phyloP scores from a whole-genome alignment of 1,140 invertebrate species.

The Temnothorax longispinosus region DNA sequence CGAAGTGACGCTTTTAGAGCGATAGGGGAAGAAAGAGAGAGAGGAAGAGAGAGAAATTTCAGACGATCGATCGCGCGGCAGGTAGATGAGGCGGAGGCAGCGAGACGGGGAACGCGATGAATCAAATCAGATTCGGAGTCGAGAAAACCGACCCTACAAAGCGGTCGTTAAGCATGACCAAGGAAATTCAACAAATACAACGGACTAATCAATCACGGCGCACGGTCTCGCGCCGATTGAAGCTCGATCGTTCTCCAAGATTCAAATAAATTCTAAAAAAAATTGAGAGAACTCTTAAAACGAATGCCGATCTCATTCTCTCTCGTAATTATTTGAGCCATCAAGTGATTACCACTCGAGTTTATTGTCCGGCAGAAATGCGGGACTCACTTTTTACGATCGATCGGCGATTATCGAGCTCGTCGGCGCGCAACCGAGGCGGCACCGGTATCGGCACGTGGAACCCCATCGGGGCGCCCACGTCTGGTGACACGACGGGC shows the following conservation, averaged over 20 bases:
- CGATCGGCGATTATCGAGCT: not conserved
- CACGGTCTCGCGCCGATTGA: conserved; percentile 31
- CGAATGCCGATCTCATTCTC: not conserved
- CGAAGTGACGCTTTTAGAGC: conserved; percentile 33
- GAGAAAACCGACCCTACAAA: conserved; percentile 20
- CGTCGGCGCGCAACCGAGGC: conserved; percentile 12
- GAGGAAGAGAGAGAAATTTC: conserved; percentile 35
- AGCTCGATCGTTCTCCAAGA: not conserved
- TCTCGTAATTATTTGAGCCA: not conserved
- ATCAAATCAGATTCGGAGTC: conserved; percentile 24
- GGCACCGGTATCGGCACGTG: conserved; percentile 21
- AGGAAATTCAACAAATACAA: conserved; percentile 43
- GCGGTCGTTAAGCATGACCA: conserved; percentile 22
- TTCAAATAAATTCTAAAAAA: not conserved
- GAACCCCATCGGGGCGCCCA: not conserved
- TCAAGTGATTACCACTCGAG: not conserved
- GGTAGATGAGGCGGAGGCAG: conserved; percentile 1
- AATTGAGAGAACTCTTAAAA: not conserved
- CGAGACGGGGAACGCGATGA: conserved; percentile 10
- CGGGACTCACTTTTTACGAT: not conserved
- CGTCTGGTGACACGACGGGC: not conserved
- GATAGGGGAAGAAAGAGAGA: not conserved
- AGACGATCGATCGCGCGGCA: conserved; percentile 39
- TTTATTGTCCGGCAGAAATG: not conserved
- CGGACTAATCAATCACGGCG: conserved; percentile 40